Evolutionary conservation across 2,797 vertebrate genomes (phyloP).

Genomic region (Jordanella pulchra): DNA sequence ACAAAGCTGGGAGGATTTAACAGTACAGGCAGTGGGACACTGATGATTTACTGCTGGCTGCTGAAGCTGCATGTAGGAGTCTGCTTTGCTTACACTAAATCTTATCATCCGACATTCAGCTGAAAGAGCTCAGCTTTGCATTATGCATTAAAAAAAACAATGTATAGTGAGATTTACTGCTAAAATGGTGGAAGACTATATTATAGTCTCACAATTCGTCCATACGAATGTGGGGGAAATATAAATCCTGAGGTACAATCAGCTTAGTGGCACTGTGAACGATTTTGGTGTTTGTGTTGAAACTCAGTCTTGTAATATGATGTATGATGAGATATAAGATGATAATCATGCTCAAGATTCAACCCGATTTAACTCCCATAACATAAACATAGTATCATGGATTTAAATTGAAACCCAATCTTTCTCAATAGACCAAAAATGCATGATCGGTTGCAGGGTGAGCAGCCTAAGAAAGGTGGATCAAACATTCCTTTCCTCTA

Average conservation of each 20-base stretch:
- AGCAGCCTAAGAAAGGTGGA: not conserved
- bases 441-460: slow-evolving; percentile 1
- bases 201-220: slow-evolving; percentile 26
- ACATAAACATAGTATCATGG: not conserved
- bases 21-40: slow-evolving; percentile 31
- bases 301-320: too few species aligned
- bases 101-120: slow-evolving; percentile 13
- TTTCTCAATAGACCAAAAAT: not conserved
- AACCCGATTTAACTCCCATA: not conserved
- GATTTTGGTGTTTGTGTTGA: not conserved
- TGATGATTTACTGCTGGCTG: slow-evolving; percentile 21
- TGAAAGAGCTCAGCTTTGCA: slow-evolving; percentile 16
- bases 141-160: slow-evolving; percentile 5
- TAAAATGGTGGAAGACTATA: slow-evolving; percentile 26
- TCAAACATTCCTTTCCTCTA: slow-evolving; percentile 19
- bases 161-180: slow-evolving; percentile 1
- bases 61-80: slow-evolving; percentile 51
- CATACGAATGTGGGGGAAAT: slow-evolving; percentile 10
- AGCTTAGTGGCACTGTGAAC: slow-evolving; percentile 23
- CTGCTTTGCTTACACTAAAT: slow-evolving; percentile 39
- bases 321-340: not conserved
- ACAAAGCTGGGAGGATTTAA: slow-evolving; percentile 33
- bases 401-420: not conserved
- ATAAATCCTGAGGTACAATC: slow-evolving; percentile 8
- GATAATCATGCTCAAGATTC: not conserved